Evolutionary conservation across 2,888 invertebrate genomes (phyloP).

Genomic region (Oxyscelio sp.): DNA sequence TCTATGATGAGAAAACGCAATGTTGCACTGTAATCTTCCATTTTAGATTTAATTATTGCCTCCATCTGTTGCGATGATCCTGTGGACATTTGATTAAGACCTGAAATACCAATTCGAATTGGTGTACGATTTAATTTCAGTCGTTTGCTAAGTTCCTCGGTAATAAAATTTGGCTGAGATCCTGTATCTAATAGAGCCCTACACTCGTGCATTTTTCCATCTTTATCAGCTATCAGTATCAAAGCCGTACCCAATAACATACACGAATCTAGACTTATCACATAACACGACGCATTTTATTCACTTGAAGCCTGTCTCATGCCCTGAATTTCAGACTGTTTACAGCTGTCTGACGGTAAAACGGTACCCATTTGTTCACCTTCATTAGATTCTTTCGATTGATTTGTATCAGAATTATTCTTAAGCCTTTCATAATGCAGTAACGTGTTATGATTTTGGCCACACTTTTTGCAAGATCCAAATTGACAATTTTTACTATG

Average conservation of each 20-base stretch:
- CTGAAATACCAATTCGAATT: background rate
- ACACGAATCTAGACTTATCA: background rate
- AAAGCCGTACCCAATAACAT: constrained; percentile 9
- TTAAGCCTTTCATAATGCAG: constrained; percentile 1
- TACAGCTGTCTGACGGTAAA: background rate
- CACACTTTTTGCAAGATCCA: background rate
- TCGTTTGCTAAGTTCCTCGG: background rate
- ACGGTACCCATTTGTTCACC: background rate
- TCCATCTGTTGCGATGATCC: background rate
- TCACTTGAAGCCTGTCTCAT: background rate
- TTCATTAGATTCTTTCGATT: background rate
- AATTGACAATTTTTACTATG: constrained; percentile 3
- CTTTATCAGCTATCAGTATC: background rate
- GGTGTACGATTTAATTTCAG: background rate
- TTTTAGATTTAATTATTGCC: background rate
- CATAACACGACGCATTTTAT: background rate
- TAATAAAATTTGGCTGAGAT: constrained; percentile 16
- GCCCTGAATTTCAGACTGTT: background rate
- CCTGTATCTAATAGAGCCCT: constrained; percentile 10
- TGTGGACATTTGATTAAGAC: constrained; percentile 6
- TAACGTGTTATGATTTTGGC: constrained; percentile 15
- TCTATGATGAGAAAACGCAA: too few species aligned
- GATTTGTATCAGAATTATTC: background rate
- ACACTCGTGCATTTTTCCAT: constrained; percentile 13
- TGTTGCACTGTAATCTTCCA: background rate